Base-by-base conservation (phyloP, 2,797 vertebrate genomes). In the Hemitrygon akajei region DNA sequence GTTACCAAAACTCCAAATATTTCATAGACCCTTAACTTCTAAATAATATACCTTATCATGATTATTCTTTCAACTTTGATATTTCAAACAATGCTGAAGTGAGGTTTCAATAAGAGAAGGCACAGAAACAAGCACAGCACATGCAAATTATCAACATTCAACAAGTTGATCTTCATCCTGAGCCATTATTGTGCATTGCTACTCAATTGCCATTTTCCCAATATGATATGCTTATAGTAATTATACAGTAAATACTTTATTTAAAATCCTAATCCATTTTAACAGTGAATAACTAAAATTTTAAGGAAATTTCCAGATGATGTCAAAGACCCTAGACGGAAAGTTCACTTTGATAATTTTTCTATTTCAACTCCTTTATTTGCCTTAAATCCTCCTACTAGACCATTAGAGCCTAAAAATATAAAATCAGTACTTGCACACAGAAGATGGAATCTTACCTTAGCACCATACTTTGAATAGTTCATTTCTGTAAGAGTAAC, bases 401-500 rank as follows among this genome's bases (percentile, higher is more conserved):
- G 69, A 75, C 75, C 37, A 22, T 75, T 22, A 40, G 75, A 75
- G 27, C 4, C 12, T 2, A 14, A 30, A n/a, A 14, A 93, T 47
- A 93, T 58, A 76, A 75, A 75, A 40, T 75, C 37, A 75, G 5
- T 16, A 81, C 9, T 5, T 66, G 27, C 37, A 84, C 25, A 76
- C n/a, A 89, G 22, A 73, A 66, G n/a, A 66, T 37, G 40, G 92
- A 92, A 86, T 93, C 97, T 97, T 96, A 97, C 99, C 98, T 99
- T 99, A 81, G 99, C 98, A 30, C 99, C 99, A 0, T 99, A 99
- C 94, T 99, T 99, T 10, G 98, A 98, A 95, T 99, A 99, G 95
- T 99, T 99, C 99, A 99, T 99, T 97, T 99, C 99, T 16, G 99
- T 99, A 79, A 99, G 97, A 0, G 99, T 99, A 94, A 99, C 99